Base-by-base conservation (phyloP, 2,888 invertebrate genomes). In the Mellilla xanthometata region DNA sequence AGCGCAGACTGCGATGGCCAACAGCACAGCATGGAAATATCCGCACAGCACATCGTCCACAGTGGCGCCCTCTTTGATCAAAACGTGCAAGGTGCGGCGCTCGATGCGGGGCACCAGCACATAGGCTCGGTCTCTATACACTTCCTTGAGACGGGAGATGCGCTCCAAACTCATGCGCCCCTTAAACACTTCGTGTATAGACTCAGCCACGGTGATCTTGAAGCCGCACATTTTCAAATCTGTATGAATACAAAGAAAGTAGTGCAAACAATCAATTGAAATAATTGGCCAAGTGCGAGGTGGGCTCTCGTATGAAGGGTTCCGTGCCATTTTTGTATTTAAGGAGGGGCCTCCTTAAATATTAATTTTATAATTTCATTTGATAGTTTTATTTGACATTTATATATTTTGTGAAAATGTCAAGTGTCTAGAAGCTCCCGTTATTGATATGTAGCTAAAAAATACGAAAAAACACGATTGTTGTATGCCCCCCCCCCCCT, bases 11-110 rank as follows among this genome's bases (percentile, higher is more conserved):
- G 76, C 50, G 5, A 74, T 65, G 0, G 84, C 68, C 11, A 92
- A 79, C 39, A 94, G 68, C 13, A 92, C 90, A 3, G 94, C 93
- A 63, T 95, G 93, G 57, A 93, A 94, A 69, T 94, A 95, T 3
- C 93, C 93, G 64, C 92, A 89, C 6, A 95, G 65, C n/a, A 94
- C 81, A 56, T 93, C 92, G 35, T 76, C 74, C 0, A 90, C 65
- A 0, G 63, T 68, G 12, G 91, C 89, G n/a, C 86, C 73, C 33
- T 90, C 84, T 46, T 90, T 86, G 1, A 95, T 68, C 23, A 90
- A 69, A 11, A 95, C 82, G 65, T 90, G 85, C 62, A 95, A 91
- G 12, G 67, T 80, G 47, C 79, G 80, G 2, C 67, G 68, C 27
- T 76, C 58, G 7, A 87, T 55, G 65, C 91, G 81, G 1, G 92